Evolutionary conservation across 2,113 vertebrate genomes (phyloP).

Genomic region (Centropristis striata): DNA sequence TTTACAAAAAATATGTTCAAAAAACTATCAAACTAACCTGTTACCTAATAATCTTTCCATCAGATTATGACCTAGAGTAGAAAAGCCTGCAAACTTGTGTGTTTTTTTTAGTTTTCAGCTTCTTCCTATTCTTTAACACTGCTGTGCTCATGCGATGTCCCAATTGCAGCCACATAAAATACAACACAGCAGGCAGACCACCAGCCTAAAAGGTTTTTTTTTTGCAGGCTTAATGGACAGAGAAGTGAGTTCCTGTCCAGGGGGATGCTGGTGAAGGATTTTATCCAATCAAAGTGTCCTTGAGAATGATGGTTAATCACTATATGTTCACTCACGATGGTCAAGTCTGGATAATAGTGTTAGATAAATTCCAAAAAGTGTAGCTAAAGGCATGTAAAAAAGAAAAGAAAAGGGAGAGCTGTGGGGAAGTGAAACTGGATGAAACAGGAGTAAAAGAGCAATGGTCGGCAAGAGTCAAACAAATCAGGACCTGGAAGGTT

Average conservation of each 20-base stretch:
- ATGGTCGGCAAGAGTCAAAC: conserved; percentile 22
- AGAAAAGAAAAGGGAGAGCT: not conserved
- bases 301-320: conserved; percentile 40
- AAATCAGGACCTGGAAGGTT: conserved; percentile 22
- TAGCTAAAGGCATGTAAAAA: not conserved
- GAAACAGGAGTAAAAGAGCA: not conserved
- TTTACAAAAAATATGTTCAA: not conserved
- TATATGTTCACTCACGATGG: conserved; percentile 3
- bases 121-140: conserved; percentile 5
- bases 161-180: conserved; percentile 44
- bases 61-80: not conserved
- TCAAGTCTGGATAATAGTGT: conserved; percentile 1
- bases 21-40: not conserved
- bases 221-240: conserved; percentile 53
- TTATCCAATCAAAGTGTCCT: conserved; percentile 36
- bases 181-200: conserved; percentile 53
- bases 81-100: not conserved
- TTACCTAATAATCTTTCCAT: not conserved
- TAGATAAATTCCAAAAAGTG: conserved; percentile 7
- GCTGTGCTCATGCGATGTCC: conserved; percentile 6
- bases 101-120: conserved; percentile 22
- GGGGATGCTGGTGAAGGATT: conserved; percentile 48
- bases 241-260: conserved; percentile 44
- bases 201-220: conserved; percentile 48
- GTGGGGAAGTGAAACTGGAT: not conserved